phyloP scores from a whole-genome alignment of 2,888 invertebrate genomes.

The Linyphia triangularis region DNA sequence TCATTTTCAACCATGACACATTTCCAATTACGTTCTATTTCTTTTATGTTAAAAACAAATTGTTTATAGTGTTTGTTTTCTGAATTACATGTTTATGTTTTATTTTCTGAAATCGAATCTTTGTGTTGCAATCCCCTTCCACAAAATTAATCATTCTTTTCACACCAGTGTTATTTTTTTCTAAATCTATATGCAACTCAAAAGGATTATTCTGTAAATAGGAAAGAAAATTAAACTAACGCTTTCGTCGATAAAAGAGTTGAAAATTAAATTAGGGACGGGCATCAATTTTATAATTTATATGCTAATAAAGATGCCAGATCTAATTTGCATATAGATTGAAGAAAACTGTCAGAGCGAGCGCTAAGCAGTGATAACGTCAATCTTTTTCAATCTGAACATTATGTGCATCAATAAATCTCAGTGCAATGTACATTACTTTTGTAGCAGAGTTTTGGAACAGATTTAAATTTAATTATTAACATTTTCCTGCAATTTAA shows the following conservation, averaged over 20 bases:
- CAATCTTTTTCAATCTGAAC: not conserved
- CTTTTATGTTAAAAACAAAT: no score
- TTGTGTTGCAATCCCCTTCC: not conserved
- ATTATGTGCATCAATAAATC: no score
- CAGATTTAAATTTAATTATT: no score
- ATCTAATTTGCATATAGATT: slow-evolving; percentile 3
- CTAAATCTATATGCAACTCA: no score
- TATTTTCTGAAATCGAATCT: not conserved
- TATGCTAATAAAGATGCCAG: not conserved
- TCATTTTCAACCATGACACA: no score
- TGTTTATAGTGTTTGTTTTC: no score
- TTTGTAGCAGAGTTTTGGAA: no score
- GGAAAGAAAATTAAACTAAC: not conserved
- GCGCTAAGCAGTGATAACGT: not conserved
- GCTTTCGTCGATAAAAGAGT: not conserved
- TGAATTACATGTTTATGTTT: not conserved
- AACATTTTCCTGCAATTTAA: no score
- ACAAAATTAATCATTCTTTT: no score
- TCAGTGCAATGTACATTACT: no score
- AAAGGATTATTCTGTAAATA: not conserved
- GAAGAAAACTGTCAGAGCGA: not conserved
- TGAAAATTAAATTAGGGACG: not conserved
- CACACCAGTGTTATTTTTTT: no score
- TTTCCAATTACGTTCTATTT: no score
- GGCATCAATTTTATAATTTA: not conserved